Evolutionary conservation across 2,888 invertebrate species (phyloP).

Genomic region (Incurvaria masculella): DNA sequence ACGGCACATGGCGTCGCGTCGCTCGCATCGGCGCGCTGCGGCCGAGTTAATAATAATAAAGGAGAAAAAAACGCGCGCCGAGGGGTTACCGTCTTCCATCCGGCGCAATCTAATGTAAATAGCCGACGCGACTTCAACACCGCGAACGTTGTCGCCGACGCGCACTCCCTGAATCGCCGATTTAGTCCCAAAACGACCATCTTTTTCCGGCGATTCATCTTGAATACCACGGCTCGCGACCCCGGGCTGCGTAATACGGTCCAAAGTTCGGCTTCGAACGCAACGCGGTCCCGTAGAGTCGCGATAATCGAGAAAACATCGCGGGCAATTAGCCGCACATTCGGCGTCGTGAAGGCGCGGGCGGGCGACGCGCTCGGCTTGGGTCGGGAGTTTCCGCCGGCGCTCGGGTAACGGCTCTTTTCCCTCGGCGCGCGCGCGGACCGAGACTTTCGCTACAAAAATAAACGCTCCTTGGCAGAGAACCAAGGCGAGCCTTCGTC

Average conservation of each 20-base stretch:
- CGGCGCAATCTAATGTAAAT: constrained; percentile 34
- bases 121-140: constrained; percentile 26
- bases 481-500: constrained; percentile 51
- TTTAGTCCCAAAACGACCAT: not conserved
- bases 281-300: constrained; percentile 1
- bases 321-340: constrained; percentile 19
- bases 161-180: constrained; percentile 2
- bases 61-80: constrained; percentile 42
- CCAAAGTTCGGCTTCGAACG: not conserved
- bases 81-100: constrained; percentile 43
- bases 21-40: constrained; percentile 12
- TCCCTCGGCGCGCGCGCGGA: constrained; percentile 24
- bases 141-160: constrained; percentile 22
- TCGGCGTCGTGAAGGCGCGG: constrained; percentile 28
- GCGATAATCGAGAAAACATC: not conserved
- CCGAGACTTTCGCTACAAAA: constrained; percentile 51
- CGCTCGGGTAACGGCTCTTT: constrained; percentile 49
- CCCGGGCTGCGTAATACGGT: constrained; percentile 9
- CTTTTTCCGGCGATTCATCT: constrained; percentile 13
- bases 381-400: constrained; percentile 35
- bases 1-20: not conserved
- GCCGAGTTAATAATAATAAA: constrained; percentile 51
- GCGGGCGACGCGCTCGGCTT: constrained; percentile 25
- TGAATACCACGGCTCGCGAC: constrained; percentile 6
- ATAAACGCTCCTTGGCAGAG: constrained; percentile 54